These are phyloP conservation scores for Lysandra bellargus DNA, from an alignment of 2,888 invertebrate genomes.

Conservation along the genomic window DNA sequence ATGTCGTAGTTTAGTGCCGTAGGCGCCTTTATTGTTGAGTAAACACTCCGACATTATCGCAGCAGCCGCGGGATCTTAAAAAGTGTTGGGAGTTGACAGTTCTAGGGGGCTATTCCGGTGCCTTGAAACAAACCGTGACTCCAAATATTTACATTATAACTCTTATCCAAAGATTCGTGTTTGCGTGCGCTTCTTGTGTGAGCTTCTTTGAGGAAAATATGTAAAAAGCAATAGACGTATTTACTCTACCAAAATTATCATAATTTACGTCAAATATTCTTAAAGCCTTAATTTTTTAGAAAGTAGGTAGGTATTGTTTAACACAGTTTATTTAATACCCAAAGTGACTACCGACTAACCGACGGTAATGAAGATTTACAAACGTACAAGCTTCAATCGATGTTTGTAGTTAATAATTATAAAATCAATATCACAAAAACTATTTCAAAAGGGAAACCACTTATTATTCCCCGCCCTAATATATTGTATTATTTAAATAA, in stretches of 20 bases:
- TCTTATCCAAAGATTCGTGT: constrained; percentile 23
- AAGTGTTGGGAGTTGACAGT: constrained; percentile 35
- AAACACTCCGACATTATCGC: constrained; percentile 69
- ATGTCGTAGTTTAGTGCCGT: constrained; percentile 76
- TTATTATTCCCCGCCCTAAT: constrained; percentile 36
- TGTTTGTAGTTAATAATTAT: too few species aligned
- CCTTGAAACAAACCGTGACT: constrained; percentile 17
- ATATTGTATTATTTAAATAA: constrained; percentile 53
- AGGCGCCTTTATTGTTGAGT: constrained; percentile 73
- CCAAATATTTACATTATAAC: constrained; percentile 25
- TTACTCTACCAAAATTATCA: neutral
- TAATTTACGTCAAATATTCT: neutral
- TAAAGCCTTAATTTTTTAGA: neutral
- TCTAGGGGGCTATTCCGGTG: constrained; percentile 29
- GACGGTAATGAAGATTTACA: neutral
- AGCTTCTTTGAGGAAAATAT: constrained; percentile 6
- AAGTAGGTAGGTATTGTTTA: neutral
- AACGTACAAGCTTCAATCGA: too few species aligned
- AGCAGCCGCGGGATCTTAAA: constrained; percentile 45
- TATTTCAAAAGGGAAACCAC: neutral
- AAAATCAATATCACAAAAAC: neutral
- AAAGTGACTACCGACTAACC: neutral
- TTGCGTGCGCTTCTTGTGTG: constrained; percentile 5
- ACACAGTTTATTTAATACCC: neutral
- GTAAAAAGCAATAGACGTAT: neutral